Base-by-base conservation (phyloP, 2,888 invertebrate species). In the Athalia cordata region DNA sequence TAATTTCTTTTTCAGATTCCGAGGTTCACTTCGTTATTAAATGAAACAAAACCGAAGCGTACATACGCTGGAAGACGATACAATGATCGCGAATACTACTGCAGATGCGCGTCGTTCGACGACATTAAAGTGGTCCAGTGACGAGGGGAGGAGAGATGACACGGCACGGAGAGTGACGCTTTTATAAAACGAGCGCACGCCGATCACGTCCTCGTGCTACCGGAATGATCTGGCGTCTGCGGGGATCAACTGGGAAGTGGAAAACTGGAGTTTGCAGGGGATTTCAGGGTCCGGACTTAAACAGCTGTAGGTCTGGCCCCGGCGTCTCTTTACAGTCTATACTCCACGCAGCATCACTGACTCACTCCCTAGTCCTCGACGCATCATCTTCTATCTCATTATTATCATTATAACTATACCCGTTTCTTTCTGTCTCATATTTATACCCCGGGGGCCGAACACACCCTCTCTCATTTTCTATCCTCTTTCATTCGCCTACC, bases 301-400 rank as follows among this genome's bases (percentile, higher is more conserved):
- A 86, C 87, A 87, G 88, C 88, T 87, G 87, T 72, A 47, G 72
- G 87, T 83, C 84, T 85, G 82, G 85, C 83, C 83, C 82, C 82
- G 84, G 85, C 85, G 84, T 85, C 83, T 85, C 84, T 82, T 83
- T 85, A 84, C 85, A 29, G 29, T 29, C 29, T 29, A 2, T 2
- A 29, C 29, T 29, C 29, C 29, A 29, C 29, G 29, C 29, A 29
- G 29, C 85, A 86, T 86, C 84, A 86, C 87, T 88, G 86, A 87
- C 85, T 87, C 86, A 85, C 84, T 82, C 83, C 79, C 79, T 72
- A 43, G 70, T 55, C 9, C 70, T 70, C 29, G 29, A 29, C 29
- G 29, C 29, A 52, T 70, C 43, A 55, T 43, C 55, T 55, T 79
- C 83, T 79, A 66, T 79, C 70, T 76, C 78, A 49, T 65, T 55